Evolutionary conservation across 2,888 invertebrate genomes (phyloP).

Genomic region (Drosophila algonquin): DNA sequence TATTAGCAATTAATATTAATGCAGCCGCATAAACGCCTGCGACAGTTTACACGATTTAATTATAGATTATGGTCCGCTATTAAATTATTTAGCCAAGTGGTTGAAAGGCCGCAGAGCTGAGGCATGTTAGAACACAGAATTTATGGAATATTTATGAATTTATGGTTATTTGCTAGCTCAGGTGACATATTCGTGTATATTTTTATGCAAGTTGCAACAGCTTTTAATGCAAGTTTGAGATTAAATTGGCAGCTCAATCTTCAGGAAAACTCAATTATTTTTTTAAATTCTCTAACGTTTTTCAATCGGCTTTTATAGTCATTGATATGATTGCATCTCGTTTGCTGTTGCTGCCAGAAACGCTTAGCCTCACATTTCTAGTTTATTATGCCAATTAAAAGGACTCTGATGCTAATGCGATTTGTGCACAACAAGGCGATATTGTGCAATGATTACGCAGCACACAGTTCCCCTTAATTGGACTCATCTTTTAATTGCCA

Average conservation of each 20-base stretch:
- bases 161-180: not conserved
- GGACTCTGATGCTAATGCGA: conserved; percentile 46
- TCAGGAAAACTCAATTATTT: not conserved
- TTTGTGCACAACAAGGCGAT: conserved; percentile 51
- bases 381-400: conserved; percentile 61
- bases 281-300: not conserved
- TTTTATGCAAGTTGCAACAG: no score
- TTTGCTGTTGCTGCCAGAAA: not conserved
- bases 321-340: not conserved
- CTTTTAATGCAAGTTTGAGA: no score
- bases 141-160: not conserved
- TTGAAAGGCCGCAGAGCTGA: not conserved
- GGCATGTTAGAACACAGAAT: not conserved
- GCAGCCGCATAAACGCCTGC: conserved; percentile 51
- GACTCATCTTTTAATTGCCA: conserved; percentile 76
- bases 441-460: conserved; percentile 46
- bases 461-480: conserved; percentile 61
- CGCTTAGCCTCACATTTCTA: conserved; percentile 7
- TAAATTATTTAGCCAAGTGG: conserved; percentile 28
- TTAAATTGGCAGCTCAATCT: no score
- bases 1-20: conserved; percentile 78
- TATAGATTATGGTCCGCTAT: conserved; percentile 65
- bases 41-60: conserved; percentile 70
- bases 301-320: not conserved
- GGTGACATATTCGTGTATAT: no score